Conservation (phyloP, 2,888 invertebrate species). For the Limnephilus rhombicus region DNA sequence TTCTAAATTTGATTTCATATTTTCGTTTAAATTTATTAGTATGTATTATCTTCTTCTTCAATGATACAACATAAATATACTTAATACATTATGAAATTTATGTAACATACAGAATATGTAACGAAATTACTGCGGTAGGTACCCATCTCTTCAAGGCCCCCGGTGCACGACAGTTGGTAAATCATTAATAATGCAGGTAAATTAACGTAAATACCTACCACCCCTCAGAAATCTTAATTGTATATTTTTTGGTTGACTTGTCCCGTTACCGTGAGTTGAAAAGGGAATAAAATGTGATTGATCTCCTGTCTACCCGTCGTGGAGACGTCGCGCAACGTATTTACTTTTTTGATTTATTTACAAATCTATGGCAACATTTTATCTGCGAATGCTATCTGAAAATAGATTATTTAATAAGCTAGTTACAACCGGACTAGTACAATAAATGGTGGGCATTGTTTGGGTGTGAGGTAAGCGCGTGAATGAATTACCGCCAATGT, state of each 20-base stretch:
- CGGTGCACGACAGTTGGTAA: background rate
- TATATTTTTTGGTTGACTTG: background rate
- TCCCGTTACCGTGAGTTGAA: background rate
- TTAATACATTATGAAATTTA: too few relatives aligned
- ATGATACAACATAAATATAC: too few relatives aligned
- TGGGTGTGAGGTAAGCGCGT: background rate
- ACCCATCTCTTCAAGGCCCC: background rate
- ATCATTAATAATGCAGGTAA: background rate
- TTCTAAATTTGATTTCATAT: too few relatives aligned
- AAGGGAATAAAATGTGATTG: background rate
- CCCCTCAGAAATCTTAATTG: background rate
- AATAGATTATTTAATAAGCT: background rate
- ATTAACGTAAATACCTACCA: background rate
- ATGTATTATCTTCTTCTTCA: too few relatives aligned
- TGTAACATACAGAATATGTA: too few relatives aligned
- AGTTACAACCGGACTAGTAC: background rate
- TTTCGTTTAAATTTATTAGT: too few relatives aligned
- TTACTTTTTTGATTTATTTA: background rate
- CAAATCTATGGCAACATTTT: background rate
- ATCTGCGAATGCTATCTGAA: background rate
- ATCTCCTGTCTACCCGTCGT: background rate
- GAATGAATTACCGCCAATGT: background rate
- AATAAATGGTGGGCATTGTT: background rate
- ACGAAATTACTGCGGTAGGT: too few relatives aligned
- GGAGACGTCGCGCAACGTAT: background rate